These are phyloP conservation scores for Cephus sareptanus DNA, from an alignment of 2,888 invertebrate genomes.

Conservation along the genomic window DNA sequence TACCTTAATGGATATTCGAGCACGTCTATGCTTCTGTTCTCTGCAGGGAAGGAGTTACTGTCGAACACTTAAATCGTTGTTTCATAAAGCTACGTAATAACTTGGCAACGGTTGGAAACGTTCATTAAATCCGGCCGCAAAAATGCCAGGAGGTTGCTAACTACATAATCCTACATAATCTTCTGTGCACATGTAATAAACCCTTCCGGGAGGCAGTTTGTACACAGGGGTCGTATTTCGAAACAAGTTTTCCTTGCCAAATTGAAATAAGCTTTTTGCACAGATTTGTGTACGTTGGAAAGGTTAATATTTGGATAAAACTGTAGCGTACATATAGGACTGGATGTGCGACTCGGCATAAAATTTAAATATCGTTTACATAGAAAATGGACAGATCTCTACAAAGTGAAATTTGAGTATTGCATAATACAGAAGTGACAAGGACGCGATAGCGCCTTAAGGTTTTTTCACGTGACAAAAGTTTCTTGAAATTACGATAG, in stretches of 20 bases:
- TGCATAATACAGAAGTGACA: too few species aligned
- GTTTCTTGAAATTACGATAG: not conserved
- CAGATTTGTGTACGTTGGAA: not conserved
- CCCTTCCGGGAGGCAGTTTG: not conserved
- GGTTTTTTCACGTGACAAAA: not conserved
- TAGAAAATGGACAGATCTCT: too few species aligned
- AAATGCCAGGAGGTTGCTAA: not conserved
- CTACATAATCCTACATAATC: not conserved
- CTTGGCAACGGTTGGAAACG: not conserved
- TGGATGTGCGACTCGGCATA: not conserved
- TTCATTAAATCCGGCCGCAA: not conserved
- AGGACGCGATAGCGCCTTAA: too few species aligned
- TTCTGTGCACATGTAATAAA: not conserved
- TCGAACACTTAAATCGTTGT: not conserved
- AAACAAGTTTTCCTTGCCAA: not conserved
- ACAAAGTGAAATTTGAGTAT: too few species aligned
- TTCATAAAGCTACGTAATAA: not conserved
- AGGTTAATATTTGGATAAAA: not conserved
- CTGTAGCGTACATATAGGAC: not conserved
- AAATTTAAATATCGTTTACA: too few species aligned
- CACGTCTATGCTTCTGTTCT: not conserved
- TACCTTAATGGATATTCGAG: not conserved
- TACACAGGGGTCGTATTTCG: not conserved
- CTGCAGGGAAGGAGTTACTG: not conserved
- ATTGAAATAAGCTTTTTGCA: not conserved